These are phyloP conservation scores for Acipenser ruthenus DNA, from an alignment of 2,797 vertebrate species.

Conservation along the genomic window DNA sequence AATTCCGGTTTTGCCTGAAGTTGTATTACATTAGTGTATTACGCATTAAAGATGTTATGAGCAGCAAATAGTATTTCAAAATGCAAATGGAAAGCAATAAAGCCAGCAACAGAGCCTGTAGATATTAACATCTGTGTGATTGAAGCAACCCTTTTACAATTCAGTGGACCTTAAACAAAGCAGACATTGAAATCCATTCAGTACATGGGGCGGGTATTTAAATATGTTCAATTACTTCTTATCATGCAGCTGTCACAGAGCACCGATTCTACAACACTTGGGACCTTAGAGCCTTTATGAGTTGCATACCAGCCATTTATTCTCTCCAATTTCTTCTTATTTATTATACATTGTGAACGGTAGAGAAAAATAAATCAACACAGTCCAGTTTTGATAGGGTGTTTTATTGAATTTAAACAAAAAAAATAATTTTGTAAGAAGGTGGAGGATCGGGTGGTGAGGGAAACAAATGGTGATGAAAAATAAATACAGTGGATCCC, in stretches of 20 bases:
- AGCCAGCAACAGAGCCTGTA: conserved; percentile 47
- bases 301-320: conserved; percentile 30
- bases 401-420: too few relatives aligned
- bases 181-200: conserved; percentile 60
- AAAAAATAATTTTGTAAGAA: too few relatives aligned
- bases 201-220: conserved; percentile 56
- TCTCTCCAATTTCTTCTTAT: background rate
- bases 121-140: conserved; percentile 68
- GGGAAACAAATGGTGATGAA: too few relatives aligned
- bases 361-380: too few relatives aligned
- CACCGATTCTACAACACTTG: conserved; percentile 38
- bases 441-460: too few relatives aligned
- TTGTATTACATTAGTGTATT: too few relatives aligned
- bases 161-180: conserved; percentile 68
- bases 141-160: conserved; percentile 62
- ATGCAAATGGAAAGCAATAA: conserved; percentile 57
- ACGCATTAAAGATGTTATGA: too few relatives aligned
- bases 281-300: conserved; percentile 34
- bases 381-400: too few relatives aligned
- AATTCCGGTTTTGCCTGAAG: too few relatives aligned
- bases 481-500: too few relatives aligned
- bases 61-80: conserved; percentile 22
- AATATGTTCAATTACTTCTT: conserved; percentile 55
- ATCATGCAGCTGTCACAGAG: conserved; percentile 50
- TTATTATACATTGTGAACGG: too few relatives aligned